Base-by-base conservation (phyloP, 1,140 invertebrate genomes). In the Zaprionus gabonicus region DNA sequence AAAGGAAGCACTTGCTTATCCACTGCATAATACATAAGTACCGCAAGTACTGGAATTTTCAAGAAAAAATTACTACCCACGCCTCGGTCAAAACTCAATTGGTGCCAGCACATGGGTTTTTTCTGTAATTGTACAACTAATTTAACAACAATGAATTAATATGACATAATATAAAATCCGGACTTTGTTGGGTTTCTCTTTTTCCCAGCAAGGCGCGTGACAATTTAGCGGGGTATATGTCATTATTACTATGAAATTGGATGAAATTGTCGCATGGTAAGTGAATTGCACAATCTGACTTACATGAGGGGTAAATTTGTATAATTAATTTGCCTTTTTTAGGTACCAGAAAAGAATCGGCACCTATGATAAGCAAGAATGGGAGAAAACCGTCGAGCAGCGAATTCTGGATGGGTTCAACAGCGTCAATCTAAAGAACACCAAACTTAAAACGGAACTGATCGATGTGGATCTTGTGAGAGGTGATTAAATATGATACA, bases 321-420 rank as follows among this genome's bases (percentile, higher is more conserved):
- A 49, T 2, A n/a, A 13, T 36, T 6, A 7, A 3, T 34, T 31
- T 53, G 55, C 31, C 0, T 34, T 59, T 55, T 71, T 87, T 68
- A 97, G 97, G 96, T 98, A 98, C 94, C 97, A 98, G 92, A 97
- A 97, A 92, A 97, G 98, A 95, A 99, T 99, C 93, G 98, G 98
- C 85, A 97, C 96, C 28, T 99, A 99, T 94, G 98, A 99, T 93
- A 99, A 98, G 92, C 97, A 98, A 92, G 95, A 97, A 95, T 99
- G 98, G 98, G 98, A 99, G 93, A 97, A 96, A 84, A 98, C 97
- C 66, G 96, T 99, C 68, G 98, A 99, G 91, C 96, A 98, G 91
- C 94, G 97, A 80, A 96, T 99, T 79, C 94, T 98, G 84, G 95
- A 96, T 93, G 97, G 97, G 70, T 95, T 98, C 44, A 96, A 95